phyloP scores from a whole-genome alignment of 35 echinoderm and acorn worm species.

The Lytechinus pictus region DNA sequence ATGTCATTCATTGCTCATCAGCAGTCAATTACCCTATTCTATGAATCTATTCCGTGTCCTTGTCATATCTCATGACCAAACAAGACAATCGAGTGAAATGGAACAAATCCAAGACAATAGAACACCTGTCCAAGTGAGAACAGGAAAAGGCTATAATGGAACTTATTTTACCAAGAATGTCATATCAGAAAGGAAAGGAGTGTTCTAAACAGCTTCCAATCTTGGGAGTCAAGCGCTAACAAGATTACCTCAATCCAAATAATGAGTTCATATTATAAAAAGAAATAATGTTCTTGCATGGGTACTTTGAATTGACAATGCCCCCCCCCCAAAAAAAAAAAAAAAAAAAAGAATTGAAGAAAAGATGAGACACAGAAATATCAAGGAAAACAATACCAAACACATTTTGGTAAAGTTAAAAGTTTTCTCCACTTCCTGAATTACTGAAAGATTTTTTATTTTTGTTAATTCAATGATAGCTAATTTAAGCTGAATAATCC shows the following conservation, averaged over 20 bases:
- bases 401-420: too few relatives aligned
- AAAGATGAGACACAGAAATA: too few relatives aligned
- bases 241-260: neutral
- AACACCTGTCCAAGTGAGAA: neutral
- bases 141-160: neutral
- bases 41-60: neutral
- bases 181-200: neutral
- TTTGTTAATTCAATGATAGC: too few relatives aligned
- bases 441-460: too few relatives aligned
- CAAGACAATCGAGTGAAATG: neutral
- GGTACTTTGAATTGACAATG: neutral
- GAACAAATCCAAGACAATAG: neutral
- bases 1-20: neutral
- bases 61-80: neutral
- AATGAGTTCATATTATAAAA: neutral
- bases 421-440: too few relatives aligned
- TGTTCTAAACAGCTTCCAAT: neutral
- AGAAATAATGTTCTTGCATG: neutral
- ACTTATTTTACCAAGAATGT: neutral
- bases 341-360: too few relatives aligned
- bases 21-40: neutral
- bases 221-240: neutral
- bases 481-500: too few relatives aligned
- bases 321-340: too few relatives aligned
- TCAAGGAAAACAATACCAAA: too few relatives aligned